These are phyloP conservation scores for Tinamus guttatus DNA, from an alignment of 2,113 vertebrate genomes.

Conservation along the genomic window DNA sequence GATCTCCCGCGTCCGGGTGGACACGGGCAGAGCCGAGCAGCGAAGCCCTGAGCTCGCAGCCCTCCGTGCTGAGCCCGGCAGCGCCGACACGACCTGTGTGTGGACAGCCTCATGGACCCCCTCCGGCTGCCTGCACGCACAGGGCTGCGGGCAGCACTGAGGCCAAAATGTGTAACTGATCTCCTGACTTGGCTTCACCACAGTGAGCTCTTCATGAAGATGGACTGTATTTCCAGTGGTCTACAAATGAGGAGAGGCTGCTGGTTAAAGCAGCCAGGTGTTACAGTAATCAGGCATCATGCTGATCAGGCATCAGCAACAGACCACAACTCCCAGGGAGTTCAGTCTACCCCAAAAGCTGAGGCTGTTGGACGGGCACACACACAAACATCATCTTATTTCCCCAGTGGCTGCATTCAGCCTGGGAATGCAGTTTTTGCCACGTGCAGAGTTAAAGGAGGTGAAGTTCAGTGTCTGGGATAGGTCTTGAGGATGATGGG, in stretches of 20 bases:
- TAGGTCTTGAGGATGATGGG: background rate
- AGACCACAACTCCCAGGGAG: background rate
- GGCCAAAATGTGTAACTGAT: background rate
- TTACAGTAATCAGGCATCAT: background rate
- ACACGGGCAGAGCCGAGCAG: fast-evolving
- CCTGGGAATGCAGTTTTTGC: background rate
- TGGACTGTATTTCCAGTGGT: background rate
- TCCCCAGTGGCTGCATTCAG: background rate
- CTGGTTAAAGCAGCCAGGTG: background rate
- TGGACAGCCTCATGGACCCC: background rate
- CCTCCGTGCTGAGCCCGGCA: too few relatives aligned
- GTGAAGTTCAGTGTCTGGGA: background rate
- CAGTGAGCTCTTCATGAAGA: background rate
- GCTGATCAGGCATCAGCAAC: background rate
- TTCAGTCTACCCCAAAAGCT: background rate
- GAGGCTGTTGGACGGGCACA: background rate
- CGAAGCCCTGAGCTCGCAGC: background rate
- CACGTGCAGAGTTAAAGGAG: background rate
- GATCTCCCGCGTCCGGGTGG: background rate
- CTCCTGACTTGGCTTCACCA: constrained; percentile 14
- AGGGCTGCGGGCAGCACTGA: background rate
- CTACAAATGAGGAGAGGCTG: background rate
- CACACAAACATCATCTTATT: background rate
- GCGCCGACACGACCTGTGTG: background rate
- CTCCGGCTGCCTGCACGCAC: fast-evolving